These are phyloP conservation scores for Halcyon chelicuti DNA, from an alignment of 2,797 vertebrate genomes.

Conservation along the genomic window DNA sequence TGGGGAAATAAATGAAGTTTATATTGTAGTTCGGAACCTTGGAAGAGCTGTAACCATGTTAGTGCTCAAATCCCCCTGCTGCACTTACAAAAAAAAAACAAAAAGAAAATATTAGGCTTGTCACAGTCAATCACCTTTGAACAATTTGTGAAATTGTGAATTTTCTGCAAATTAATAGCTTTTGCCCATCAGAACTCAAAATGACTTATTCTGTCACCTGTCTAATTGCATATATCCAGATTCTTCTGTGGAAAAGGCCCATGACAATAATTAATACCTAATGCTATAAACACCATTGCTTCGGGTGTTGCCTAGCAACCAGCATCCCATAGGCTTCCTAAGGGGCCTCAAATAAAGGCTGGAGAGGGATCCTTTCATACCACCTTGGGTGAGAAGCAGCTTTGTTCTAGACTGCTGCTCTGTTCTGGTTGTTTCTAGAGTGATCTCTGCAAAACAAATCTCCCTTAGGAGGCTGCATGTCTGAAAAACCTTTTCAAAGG, in stretches of 20 bases:
- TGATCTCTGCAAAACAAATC: slow-evolving; percentile 27
- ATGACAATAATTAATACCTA: slow-evolving; percentile 79
- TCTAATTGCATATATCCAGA: slow-evolving; percentile 70
- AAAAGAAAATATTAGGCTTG: background rate
- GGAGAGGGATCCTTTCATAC: slow-evolving; percentile 44
- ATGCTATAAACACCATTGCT: slow-evolving; percentile 69
- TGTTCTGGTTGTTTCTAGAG: slow-evolving; percentile 51
- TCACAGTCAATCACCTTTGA: background rate
- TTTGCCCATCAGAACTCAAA: slow-evolving; percentile 43
- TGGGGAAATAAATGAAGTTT: background rate
- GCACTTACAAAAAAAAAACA: background rate
- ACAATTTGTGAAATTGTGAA: slow-evolving; percentile 6
- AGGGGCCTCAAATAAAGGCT: slow-evolving; percentile 46
- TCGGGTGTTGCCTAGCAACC: slow-evolving; percentile 78
- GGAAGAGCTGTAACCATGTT: background rate
- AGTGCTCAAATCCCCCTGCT: background rate
- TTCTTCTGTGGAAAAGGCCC: slow-evolving; percentile 62
- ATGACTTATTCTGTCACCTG: slow-evolving; percentile 5
- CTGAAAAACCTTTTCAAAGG: slow-evolving; percentile 1
- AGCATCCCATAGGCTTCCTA: slow-evolving; percentile 51
- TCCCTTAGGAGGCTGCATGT: background rate
- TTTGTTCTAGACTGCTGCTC: slow-evolving; percentile 30
- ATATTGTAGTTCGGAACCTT: slow-evolving; percentile 7
- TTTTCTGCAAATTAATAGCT: slow-evolving; percentile 25
- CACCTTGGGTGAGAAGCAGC: slow-evolving; percentile 17